Percentiles rank a stretch among this genome's conserved stretches.
phyloP scores from a whole-genome alignment of 2,113 vertebrate species.

The Okapia johnstoni region DNA sequence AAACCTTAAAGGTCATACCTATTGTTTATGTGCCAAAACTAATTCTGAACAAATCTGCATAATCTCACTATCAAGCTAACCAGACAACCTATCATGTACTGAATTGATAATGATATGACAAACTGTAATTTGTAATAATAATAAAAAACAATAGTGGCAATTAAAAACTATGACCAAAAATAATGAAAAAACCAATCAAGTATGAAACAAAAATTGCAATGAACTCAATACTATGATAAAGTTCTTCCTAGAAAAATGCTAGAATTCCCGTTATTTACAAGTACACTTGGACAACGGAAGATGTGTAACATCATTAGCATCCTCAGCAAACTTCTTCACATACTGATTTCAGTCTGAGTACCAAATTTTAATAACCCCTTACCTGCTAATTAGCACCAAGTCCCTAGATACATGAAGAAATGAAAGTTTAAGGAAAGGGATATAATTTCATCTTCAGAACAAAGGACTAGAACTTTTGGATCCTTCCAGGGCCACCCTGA shows the following conservation, averaged over 20 bases:
- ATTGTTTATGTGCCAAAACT: neutral
- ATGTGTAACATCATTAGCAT: neutral
- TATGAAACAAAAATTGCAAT: neutral
- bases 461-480: neutral
- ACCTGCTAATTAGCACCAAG: neutral
- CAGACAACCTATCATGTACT: neutral
- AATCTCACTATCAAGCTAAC: neutral
- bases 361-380: neutral
- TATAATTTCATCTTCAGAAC: neutral
- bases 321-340: neutral
- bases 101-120: neutral
- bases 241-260: neutral
- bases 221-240: neutral
- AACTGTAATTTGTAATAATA: neutral
- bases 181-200: neutral
- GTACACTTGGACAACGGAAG: neutral
- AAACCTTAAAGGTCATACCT: neutral
- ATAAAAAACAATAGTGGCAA: neutral
- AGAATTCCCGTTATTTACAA: neutral
- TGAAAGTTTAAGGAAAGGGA: neutral
- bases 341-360: neutral
- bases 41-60: neutral
- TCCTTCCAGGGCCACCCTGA: neutral
- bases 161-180: neutral
- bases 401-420: neutral